A percentile compares a stretch with the other conserved stretches of the same genome.
Conservation (phyloP, 2,888 invertebrate genomes). For the Eristalinus sepulchralis region DNA sequence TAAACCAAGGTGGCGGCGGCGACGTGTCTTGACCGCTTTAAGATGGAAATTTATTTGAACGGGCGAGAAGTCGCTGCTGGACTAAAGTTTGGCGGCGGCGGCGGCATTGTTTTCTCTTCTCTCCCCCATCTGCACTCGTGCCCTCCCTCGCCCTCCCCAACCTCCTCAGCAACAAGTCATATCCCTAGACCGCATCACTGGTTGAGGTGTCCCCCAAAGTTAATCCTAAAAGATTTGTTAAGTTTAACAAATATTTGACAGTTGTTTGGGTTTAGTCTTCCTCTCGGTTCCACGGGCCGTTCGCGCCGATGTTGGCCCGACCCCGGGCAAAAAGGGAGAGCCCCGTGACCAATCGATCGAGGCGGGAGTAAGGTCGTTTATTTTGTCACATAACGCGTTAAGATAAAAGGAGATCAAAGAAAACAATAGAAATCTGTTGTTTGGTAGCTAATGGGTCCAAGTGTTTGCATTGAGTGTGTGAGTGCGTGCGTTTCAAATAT, state of each 20-base stretch:
- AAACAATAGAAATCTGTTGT: conserved; percentile 71
- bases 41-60: conserved; percentile 70
- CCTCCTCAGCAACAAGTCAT: neutral
- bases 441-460: conserved; percentile 70
- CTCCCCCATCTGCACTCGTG: neutral
- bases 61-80: conserved; percentile 30
- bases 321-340: neutral
- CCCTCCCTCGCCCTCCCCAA: neutral
- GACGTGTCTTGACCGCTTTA: conserved; percentile 38
- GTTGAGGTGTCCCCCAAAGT: conserved; percentile 52
- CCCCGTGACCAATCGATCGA: neutral
- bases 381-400: conserved; percentile 67
- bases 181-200: conserved; percentile 8
- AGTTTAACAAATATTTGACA: conserved; percentile 71
- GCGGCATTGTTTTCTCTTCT: conserved; percentile 62
- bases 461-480: conserved; percentile 53
- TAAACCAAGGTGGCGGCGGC: conserved; percentile 25
- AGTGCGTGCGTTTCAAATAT: conserved; percentile 15
- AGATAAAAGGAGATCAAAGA: conserved; percentile 70
- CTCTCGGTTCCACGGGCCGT: conserved; percentile 1
- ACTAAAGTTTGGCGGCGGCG: conserved; percentile 31
- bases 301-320: neutral
- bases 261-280: conserved; percentile 55
- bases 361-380: conserved; percentile 67
- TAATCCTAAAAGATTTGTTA: conserved; percentile 71